phyloP scores from a whole-genome alignment of 2,888 invertebrate genomes.

The Cyrtodaria siliqua region DNA sequence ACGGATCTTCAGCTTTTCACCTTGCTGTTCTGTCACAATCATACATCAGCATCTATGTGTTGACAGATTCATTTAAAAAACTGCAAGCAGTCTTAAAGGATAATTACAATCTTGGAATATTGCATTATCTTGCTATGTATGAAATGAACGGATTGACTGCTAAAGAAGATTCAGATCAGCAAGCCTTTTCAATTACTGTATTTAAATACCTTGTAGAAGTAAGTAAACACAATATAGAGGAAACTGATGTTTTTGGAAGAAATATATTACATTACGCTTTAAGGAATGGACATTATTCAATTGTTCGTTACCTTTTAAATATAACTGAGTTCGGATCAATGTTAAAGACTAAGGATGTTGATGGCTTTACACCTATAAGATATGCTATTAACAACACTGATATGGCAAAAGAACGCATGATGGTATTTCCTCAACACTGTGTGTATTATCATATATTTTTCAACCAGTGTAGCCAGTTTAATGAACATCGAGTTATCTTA shows the following conservation, averaged over 20 bases:
- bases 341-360: not conserved
- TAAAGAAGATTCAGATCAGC: not conserved
- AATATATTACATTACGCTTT: not conserved
- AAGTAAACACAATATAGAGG: not conserved
- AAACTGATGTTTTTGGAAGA: not conserved
- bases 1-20: not conserved
- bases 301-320: not conserved
- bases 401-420: not conserved
- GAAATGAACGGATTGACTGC: not conserved
- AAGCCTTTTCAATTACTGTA: not conserved
- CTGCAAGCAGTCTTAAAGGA: not conserved
- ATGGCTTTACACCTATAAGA: not conserved
- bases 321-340: not conserved
- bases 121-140: not conserved
- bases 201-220: not conserved
- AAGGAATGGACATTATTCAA: not conserved
- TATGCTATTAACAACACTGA: not conserved
- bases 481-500: too few species aligned
- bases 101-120: not conserved
- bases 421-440: not conserved
- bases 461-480: not conserved
- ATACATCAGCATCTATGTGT: not conserved
- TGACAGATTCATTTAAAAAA: not conserved
- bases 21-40: not conserved
- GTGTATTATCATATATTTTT: not conserved